Evolutionary conservation across 2,113 vertebrate species (phyloP).

Genomic region (Chascanopsetta lugubris): DNA sequence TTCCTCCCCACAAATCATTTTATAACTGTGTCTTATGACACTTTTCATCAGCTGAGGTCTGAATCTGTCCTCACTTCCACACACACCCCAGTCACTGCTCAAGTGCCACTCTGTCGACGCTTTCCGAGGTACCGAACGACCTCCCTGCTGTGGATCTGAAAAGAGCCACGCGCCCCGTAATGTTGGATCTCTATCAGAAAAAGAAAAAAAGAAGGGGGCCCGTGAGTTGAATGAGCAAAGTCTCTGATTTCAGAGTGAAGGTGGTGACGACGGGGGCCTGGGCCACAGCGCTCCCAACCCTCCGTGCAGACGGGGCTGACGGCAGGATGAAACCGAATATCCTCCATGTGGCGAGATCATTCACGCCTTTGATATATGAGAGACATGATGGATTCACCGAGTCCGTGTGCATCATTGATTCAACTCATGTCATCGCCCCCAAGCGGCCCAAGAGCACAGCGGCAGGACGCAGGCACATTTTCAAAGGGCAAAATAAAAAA

Average conservation of each 20-base stretch:
- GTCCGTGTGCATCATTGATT: slow-evolving; percentile 30
- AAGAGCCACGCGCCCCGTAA: slow-evolving; percentile 50
- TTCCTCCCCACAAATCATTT: slow-evolving; percentile 46
- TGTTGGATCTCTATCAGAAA: slow-evolving; percentile 46
- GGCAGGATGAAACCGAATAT: slow-evolving; percentile 62
- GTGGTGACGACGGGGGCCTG: slow-evolving; percentile 38
- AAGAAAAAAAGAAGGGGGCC: too few relatives aligned
- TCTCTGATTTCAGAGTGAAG: slow-evolving; percentile 68
- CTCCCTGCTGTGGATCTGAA: slow-evolving; percentile 39
- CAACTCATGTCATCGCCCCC: background rate
- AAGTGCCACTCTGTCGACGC: slow-evolving; percentile 55
- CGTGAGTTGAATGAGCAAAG: slow-evolving; percentile 1
- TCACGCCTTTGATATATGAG: slow-evolving; percentile 69
- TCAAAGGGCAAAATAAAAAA: background rate
- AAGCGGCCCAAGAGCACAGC: background rate
- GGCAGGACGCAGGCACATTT: background rate
- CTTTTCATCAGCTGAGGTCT: slow-evolving; percentile 47
- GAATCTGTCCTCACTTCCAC: slow-evolving; percentile 45
- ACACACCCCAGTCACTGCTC: slow-evolving; percentile 54
- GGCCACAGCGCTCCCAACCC: slow-evolving; percentile 36
- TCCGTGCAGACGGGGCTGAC: slow-evolving; percentile 12
- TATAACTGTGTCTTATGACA: slow-evolving; percentile 44
- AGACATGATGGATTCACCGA: slow-evolving; percentile 47
- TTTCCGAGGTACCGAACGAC: slow-evolving; percentile 49
- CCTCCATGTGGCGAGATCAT: slow-evolving; percentile 39